phyloP scores from a whole-genome alignment of 92 coral and sea anemone species.

The Porites divaricata region DNA sequence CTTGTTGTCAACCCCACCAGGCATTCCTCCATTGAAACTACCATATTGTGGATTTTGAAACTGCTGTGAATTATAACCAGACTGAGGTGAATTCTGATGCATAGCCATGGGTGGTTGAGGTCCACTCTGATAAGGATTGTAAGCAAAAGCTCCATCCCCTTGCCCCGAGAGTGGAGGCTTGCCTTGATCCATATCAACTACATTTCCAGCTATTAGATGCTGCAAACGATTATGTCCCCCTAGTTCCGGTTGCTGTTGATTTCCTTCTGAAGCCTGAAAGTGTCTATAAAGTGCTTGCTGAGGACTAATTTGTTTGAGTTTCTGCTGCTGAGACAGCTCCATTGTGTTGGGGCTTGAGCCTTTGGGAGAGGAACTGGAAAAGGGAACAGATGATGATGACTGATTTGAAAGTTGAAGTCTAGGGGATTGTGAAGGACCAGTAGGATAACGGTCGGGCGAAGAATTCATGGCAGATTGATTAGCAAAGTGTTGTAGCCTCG shows the following conservation, averaged over 20 bases:
- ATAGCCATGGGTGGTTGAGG: conserved; percentile 62
- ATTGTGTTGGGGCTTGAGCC: conserved; percentile 72
- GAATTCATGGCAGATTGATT: conserved; percentile 74
- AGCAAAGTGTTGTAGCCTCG: conserved; percentile 87
- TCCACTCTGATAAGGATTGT: conserved; percentile 68
- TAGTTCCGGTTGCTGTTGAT: conserved; percentile 73
- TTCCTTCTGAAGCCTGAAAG: conserved; percentile 75
- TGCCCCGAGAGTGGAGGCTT: conserved; percentile 65
- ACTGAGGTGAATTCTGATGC: conserved; percentile 69
- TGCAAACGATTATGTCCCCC: conserved; percentile 66
- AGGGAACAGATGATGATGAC: conserved; percentile 69
- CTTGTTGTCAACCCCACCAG: conserved; percentile 50
- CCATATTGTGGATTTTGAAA: conserved; percentile 54
- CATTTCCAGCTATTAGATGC: conserved; percentile 27
- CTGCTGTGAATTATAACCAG: conserved; percentile 63
- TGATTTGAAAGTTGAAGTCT: conserved; percentile 76
- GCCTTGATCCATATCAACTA: conserved; percentile 58
- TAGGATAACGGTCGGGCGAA: conserved; percentile 50
- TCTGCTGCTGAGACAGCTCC: conserved; percentile 62
- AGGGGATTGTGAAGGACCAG: conserved; percentile 84
- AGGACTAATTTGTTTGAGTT: conserved; percentile 74
- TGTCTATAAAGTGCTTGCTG: conserved; percentile 80
- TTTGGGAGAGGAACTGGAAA: conserved; percentile 82
- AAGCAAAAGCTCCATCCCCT: conserved; percentile 57
- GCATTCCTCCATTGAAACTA: conserved; percentile 53